A percentile compares a stretch with the other conserved stretches of the same genome.
Evolutionary conservation across 2,113 vertebrate genomes (phyloP).

Genomic region (Tachuris rubrigastra): DNA sequence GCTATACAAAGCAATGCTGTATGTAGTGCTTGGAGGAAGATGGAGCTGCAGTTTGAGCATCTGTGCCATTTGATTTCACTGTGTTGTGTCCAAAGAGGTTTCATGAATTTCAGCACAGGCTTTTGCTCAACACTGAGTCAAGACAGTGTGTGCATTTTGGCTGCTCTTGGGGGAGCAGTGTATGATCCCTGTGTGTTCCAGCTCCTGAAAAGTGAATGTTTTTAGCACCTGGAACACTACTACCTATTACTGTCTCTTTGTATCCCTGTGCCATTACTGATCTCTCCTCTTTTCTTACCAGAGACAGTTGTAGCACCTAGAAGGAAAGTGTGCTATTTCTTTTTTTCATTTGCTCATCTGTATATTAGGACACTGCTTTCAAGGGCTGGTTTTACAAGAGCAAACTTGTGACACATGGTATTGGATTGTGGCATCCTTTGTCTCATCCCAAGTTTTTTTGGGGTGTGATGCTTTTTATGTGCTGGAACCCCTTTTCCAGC

Average conservation of each 20-base stretch:
- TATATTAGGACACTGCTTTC: neutral
- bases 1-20: neutral
- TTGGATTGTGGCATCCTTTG: neutral
- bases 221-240: neutral
- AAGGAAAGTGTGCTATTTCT: neutral
- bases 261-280: neutral
- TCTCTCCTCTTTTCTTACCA: neutral
- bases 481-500: neutral
- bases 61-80: neutral
- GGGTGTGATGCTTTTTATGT: neutral
- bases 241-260: neutral
- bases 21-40: neutral
- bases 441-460: neutral
- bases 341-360: neutral
- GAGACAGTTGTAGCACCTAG: neutral
- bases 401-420: neutral
- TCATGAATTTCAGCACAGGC: neutral
- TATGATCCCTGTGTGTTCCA: neutral
- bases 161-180: neutral
- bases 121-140: neutral
- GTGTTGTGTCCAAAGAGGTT: neutral
- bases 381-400: neutral
- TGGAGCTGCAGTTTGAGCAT: neutral
- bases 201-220: neutral
- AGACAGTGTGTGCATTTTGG: fast-evolving